Evolutionary conservation across 2,888 invertebrate genomes (phyloP).

Genomic region (Syrphus vitripennis): DNA sequence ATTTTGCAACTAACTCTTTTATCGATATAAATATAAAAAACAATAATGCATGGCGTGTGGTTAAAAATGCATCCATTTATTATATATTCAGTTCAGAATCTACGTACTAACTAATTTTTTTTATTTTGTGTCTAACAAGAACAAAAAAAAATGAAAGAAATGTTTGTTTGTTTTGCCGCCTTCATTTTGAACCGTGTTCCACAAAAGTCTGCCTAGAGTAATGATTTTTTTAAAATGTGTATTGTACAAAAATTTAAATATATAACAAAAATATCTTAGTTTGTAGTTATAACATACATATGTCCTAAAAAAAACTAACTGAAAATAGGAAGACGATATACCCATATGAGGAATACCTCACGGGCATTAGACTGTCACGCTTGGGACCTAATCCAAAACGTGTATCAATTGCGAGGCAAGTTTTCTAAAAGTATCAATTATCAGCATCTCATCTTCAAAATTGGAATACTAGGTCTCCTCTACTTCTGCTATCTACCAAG

Average conservation of each 20-base stretch:
- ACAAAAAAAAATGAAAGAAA: not conserved
- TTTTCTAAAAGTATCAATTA: too few relatives aligned
- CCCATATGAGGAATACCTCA: too few relatives aligned
- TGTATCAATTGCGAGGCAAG: too few relatives aligned
- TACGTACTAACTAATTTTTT: slow-evolving; percentile 53
- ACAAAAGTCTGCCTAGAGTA: not conserved
- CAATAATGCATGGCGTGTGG: slow-evolving; percentile 62
- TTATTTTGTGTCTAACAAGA: slow-evolving; percentile 40
- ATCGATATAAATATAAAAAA: not conserved
- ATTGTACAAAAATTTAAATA: not conserved
- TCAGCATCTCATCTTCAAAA: too few relatives aligned
- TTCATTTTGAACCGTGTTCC: not conserved
- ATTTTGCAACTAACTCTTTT: slow-evolving; percentile 60
- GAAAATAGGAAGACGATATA: too few relatives aligned
- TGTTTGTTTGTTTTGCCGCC: slow-evolving; percentile 46
- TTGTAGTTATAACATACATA: too few relatives aligned
- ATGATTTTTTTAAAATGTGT: not conserved
- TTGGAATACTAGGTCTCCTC: too few relatives aligned
- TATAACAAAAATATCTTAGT: too few relatives aligned
- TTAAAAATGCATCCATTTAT: slow-evolving; percentile 21
- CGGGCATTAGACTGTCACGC: too few relatives aligned
- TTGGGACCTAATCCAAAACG: too few relatives aligned
- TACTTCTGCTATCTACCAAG: too few relatives aligned
- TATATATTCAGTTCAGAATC: slow-evolving; percentile 39
- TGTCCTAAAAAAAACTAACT: too few relatives aligned